A percentile compares a stretch with the other conserved stretches of the same genome.
Conservation (phyloP, 2,888 invertebrate genomes). For the Drosophila rubida region DNA sequence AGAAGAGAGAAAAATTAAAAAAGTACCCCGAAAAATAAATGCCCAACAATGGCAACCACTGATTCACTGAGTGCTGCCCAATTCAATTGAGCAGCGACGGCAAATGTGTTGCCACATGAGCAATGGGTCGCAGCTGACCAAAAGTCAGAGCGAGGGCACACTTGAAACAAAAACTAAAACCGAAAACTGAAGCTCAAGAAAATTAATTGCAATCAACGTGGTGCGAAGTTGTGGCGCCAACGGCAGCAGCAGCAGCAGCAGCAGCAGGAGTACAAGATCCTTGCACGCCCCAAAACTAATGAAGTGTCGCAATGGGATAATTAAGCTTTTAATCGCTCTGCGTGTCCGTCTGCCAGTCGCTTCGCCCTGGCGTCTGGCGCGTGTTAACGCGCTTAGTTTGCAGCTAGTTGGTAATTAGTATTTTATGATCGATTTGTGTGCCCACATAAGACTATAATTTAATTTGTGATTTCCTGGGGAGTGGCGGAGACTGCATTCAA, state of each 20-base stretch:
- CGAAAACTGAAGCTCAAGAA: slow-evolving; percentile 71
- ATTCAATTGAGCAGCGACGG: slow-evolving; percentile 70
- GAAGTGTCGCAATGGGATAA: slow-evolving; percentile 80
- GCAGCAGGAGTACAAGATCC: slow-evolving; percentile 20
- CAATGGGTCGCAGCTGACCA: slow-evolving; percentile 32
- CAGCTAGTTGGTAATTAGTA: slow-evolving; percentile 68
- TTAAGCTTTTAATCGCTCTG: slow-evolving; percentile 75
- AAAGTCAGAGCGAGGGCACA: slow-evolving; percentile 31
- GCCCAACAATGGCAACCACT: slow-evolving; percentile 30
- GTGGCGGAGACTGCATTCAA: not conserved
- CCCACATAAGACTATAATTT: slow-evolving; percentile 70
- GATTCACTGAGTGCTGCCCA: slow-evolving; percentile 24
- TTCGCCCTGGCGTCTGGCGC: slow-evolving; percentile 15
- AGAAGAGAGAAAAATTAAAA: slow-evolving; percentile 22
- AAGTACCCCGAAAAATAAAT: slow-evolving; percentile 7
- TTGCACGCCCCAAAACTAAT: slow-evolving; percentile 70
- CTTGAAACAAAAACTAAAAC: slow-evolving; percentile 69
- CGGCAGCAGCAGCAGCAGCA: slow-evolving; percentile 1
- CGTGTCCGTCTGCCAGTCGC: slow-evolving; percentile 18
- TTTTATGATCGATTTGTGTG: slow-evolving; percentile 79
- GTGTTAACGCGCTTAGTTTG: slow-evolving; percentile 63
- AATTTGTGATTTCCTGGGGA: slow-evolving; percentile 63
- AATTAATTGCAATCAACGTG: slow-evolving; percentile 79
- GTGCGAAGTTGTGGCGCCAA: slow-evolving; percentile 30
- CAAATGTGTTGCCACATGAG: slow-evolving; percentile 49